These are phyloP conservation scores for Listrodromus nycthemerus DNA, from an alignment of 2,888 invertebrate species.

Conservation along the genomic window DNA sequence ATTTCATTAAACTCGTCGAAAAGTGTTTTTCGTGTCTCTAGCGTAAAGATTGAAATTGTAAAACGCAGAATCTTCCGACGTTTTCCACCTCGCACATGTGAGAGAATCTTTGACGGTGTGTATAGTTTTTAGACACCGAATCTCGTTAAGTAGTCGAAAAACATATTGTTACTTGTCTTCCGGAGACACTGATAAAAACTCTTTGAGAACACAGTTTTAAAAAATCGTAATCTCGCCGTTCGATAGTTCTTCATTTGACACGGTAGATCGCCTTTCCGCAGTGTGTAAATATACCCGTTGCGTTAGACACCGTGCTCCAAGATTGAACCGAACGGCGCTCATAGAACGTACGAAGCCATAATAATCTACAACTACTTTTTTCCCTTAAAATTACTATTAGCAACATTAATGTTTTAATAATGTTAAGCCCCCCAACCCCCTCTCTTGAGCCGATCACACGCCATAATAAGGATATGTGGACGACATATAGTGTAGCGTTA, in stretches of 20 bases:
- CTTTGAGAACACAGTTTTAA: not conserved
- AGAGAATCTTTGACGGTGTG: not conserved
- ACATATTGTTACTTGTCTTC: not conserved
- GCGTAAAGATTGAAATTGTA: not conserved
- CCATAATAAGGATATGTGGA: slow-evolving; percentile 66
- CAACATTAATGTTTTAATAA: slow-evolving; percentile 57
- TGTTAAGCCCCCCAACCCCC: slow-evolving; percentile 32
- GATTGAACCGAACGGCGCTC: slow-evolving; percentile 15
- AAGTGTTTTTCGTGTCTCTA: not conserved
- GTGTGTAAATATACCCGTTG: not conserved
- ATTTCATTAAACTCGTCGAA: not conserved
- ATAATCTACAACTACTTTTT: slow-evolving; percentile 66
- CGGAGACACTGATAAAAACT: not conserved
- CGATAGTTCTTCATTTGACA: not conserved
- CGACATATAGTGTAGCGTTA: slow-evolving; percentile 74
- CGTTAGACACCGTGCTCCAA: not conserved
- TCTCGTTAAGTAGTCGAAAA: not conserved
- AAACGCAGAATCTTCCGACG: not conserved
- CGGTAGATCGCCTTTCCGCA: slow-evolving; percentile 9
- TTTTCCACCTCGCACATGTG: not conserved
- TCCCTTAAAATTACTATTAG: slow-evolving; percentile 65
- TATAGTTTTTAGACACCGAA: not conserved
- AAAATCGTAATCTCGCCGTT: slow-evolving; percentile 1
- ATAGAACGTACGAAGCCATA: slow-evolving; percentile 65
- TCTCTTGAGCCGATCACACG: slow-evolving; percentile 64